Base-by-base conservation (phyloP, 2,888 invertebrate species). In the Orthonevra nobilis region DNA sequence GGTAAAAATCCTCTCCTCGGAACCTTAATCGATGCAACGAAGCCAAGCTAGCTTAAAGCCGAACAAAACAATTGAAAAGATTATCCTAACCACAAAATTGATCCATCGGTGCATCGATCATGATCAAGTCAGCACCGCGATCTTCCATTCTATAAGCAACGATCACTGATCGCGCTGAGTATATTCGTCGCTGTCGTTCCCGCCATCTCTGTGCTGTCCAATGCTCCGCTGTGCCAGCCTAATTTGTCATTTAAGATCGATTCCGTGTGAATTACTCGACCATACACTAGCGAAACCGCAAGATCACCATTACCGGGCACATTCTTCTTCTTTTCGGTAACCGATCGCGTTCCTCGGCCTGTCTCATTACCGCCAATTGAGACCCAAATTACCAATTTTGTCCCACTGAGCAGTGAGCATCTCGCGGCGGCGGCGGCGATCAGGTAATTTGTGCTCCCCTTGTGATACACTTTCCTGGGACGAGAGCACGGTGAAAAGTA, bases 211-310 rank as follows among this genome's bases (percentile, higher is more conserved):
- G 34, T 9, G n/a, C 10, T 23, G 19, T 60, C 34, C n/a, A 36
- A 46, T 46, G 23, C 23, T n/a, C 66, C 58, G 58, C 50, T 60
- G 40, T n/a, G 34, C 15, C 64, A 61, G 46, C 73, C 66, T 79
- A 79, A 79, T 79, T 79, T 79, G 79, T 79, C 79, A 79, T 79
- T 79, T 79, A 79, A 79, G 79, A 73, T 79, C 79, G 73, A 79
- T 79, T 79, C 61, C 79, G 79, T 79, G 79, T 79, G 79, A 73
- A 79, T 73, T 73, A 79, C 73, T 48, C 46, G 40, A 42, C 28
- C 44, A 30, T 52, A 32, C 23, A n/a, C 7, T 5, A 20, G 46
- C 44, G n/a, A 64, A 69, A 75, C 69, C 69, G 17, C 75, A 61
- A 48, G 20, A 68, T 74, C 73, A 56, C 60, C 60, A 73, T 60